A percentile compares a stretch with the other conserved stretches of the same genome.
Conservation (phyloP, 2,888 invertebrate species). For the Augochlorella aurata region DNA sequence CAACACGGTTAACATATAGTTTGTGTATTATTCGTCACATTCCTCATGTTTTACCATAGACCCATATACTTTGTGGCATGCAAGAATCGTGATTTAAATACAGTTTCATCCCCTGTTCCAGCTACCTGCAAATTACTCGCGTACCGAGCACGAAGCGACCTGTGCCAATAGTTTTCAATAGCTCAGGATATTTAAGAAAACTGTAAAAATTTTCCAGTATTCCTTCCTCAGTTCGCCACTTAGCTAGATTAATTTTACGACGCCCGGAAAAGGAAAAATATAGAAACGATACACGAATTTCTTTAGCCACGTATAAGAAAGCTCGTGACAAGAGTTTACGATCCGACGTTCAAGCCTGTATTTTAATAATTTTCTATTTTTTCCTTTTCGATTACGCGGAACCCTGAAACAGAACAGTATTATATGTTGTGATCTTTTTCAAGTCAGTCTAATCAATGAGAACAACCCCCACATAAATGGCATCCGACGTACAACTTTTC, state of each 20-base stretch:
- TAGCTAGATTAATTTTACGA: constrained; percentile 23
- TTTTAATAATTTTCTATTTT: constrained; percentile 35
- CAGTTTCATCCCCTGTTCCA: constrained; percentile 23
- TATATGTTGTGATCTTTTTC: constrained; percentile 72
- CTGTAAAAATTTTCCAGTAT: constrained; percentile 39
- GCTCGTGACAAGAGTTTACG: constrained; percentile 1
- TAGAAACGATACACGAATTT: constrained; percentile 6
- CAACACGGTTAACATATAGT: constrained; percentile 50
- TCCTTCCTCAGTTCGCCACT: constrained; percentile 9
- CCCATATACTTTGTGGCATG: constrained; percentile 33
- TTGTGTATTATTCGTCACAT: constrained; percentile 52
- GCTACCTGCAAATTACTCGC: constrained; percentile 27
- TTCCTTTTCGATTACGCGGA: constrained; percentile 29
- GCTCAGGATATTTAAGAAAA: constrained; percentile 20
- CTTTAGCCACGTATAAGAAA: neutral
- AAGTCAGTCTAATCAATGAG: constrained; percentile 30
- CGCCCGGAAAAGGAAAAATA: constrained; percentile 23
- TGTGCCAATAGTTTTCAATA: constrained; percentile 23
- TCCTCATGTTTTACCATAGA: constrained; percentile 48
- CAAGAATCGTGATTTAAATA: constrained; percentile 34
- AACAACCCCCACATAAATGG: neutral
- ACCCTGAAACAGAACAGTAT: constrained; percentile 71
- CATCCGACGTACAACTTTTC: constrained; percentile 20
- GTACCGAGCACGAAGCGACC: constrained; percentile 14
- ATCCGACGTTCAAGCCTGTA: neutral